Base-by-base conservation (phyloP, 2,888 invertebrate genomes). In the Ophion ellenae region DNA sequence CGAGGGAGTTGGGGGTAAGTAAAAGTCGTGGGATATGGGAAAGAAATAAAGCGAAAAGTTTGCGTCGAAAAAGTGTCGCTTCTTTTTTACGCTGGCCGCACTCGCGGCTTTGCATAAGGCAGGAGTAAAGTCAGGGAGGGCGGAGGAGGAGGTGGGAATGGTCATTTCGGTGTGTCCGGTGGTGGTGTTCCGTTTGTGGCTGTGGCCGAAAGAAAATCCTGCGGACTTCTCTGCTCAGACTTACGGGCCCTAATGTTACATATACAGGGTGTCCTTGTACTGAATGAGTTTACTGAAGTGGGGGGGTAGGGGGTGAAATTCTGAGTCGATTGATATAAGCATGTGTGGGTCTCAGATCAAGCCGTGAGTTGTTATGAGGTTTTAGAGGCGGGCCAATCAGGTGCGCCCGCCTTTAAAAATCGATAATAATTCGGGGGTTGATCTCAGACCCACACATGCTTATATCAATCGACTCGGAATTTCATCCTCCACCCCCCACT, bases 111-210 rank as follows among this genome's bases (percentile, higher is more conserved):
- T 63, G 75, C 75, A 32, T 75, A 59, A 75, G 17, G 66, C 66
- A 24, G 47, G 11, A 63, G 61, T 28, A 66, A 76, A 53, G 64
- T 63, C 17, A 24, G 61, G 40, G 14, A 24, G 45, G 24, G 45
- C 9, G 17, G 6, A 17, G 10, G 47, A 17, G 28, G 14, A n/a
- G 20, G 17, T 20, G 32, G n/a, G 53, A 76, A 76, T 66, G 66
- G 76, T 76, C 76, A 53, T 76, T 66, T 76, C 9, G 32, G 76
- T 66, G 66, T 76, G 76, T 76, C 76, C 76, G 76, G 76, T 66
- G 32, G 64, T 17, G 24, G 53, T 76, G 64, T 76, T 66, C 76
- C 76, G 66, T 66, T 76, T 53, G n/a, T 53, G 47, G 75, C 66
- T 36, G 73, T n/a, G 32, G 53, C 7, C 66, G 24, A 32, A 76